phyloP scores from a whole-genome alignment of 1,140 invertebrate genomes.

The Medauroidea extradentata region DNA sequence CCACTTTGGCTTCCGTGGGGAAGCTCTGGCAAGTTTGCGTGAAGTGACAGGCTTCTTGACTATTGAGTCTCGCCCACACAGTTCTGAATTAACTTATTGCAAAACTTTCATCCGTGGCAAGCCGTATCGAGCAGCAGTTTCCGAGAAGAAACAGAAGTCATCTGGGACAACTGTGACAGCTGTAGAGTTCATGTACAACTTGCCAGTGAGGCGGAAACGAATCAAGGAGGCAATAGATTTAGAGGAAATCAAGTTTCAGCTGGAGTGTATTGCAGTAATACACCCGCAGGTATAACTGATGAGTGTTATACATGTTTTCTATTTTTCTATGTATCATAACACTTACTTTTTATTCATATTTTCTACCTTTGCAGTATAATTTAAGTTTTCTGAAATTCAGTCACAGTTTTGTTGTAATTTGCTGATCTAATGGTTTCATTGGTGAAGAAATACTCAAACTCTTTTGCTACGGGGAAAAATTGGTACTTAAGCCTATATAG shows the following conservation, averaged over 20 bases:
- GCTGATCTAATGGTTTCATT: too few species aligned
- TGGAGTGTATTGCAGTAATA: slow-evolving; percentile 56
- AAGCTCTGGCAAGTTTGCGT: slow-evolving; percentile 57
- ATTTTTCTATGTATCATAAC: too few species aligned
- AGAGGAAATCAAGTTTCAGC: slow-evolving; percentile 48
- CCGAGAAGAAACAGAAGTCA: slow-evolving; percentile 44
- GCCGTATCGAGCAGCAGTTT: slow-evolving; percentile 32
- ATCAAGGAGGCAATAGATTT: slow-evolving; percentile 51
- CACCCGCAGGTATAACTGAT: slow-evolving; percentile 42
- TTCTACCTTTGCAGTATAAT: too few species aligned
- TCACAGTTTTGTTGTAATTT: too few species aligned
- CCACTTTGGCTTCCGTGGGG: slow-evolving; percentile 58
- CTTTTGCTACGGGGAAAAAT: too few species aligned
- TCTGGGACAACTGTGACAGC: slow-evolving; percentile 60
- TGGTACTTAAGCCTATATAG: too few species aligned
- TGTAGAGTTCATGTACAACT: slow-evolving; percentile 55
- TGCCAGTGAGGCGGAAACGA: slow-evolving; percentile 54
- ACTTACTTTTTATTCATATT: too few species aligned
- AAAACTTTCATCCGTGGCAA: slow-evolving; percentile 47
- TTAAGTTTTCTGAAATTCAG: too few species aligned
- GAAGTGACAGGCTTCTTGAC: slow-evolving; percentile 50
- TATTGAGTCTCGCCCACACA: slow-evolving; percentile 48
- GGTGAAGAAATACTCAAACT: too few species aligned
- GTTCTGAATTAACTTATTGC: slow-evolving; percentile 43
- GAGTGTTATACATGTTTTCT: too few species aligned